Conservation (phyloP, 2,113 vertebrate species). For the Acanthochromis polyacanthus region DNA sequence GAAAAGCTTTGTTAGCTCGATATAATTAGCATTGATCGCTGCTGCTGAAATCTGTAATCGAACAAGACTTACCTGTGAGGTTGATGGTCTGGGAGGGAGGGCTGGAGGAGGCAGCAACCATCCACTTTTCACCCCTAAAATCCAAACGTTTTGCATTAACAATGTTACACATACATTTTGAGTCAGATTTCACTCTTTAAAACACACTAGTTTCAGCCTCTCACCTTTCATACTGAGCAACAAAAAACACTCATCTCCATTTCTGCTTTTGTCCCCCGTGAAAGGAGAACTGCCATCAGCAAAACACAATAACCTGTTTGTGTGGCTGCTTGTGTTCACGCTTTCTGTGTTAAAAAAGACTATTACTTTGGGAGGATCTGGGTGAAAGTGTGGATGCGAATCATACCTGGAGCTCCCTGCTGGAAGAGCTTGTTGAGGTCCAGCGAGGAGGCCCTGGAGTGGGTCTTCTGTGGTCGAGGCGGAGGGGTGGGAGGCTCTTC, state of each 20-base stretch:
- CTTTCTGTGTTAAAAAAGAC: background rate
- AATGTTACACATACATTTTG: background rate
- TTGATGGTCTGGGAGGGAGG: conserved; percentile 91
- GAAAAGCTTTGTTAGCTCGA: background rate
- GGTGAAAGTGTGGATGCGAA: accelerated
- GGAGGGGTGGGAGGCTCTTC: conserved; percentile 96
- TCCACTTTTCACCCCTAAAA: conserved; percentile 85
- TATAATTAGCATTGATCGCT: background rate
- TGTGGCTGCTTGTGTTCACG: background rate
- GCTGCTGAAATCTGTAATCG: background rate
- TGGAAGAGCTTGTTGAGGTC: conserved; percentile 98
- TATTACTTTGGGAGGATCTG: background rate
- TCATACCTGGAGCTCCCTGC: conserved; percentile 89
- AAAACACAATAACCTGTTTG: background rate
- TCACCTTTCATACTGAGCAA: conserved; percentile 27
- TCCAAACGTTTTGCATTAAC: background rate
- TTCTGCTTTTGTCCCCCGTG: conserved; percentile 39
- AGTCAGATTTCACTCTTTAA: conserved; percentile 10
- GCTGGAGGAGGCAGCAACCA: conserved; percentile 91
- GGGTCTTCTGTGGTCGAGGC: conserved; percentile 94
- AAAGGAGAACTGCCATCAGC: conserved; percentile 35
- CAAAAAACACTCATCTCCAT: conserved; percentile 3
- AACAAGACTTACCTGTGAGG: conserved; percentile 88
- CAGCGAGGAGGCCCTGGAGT: conserved; percentile 97
- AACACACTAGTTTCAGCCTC: conserved; percentile 26